These are phyloP conservation scores for Coreoperca whiteheadi DNA, from an alignment of 2,113 vertebrate species.

Conservation along the genomic window DNA sequence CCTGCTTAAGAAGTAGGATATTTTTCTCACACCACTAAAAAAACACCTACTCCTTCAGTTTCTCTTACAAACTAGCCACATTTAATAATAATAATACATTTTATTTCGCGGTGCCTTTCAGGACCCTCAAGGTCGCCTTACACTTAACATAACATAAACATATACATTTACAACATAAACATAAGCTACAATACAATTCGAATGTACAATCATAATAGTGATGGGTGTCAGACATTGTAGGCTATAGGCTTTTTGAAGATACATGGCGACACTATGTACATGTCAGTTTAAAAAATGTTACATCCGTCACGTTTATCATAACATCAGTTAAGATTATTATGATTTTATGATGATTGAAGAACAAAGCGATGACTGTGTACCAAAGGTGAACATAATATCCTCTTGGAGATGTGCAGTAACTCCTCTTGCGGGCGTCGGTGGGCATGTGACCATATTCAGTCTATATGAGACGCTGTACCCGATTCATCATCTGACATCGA, in stretches of 20 bases:
- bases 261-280: too few species aligned
- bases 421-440: neutral
- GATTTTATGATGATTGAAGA: neutral
- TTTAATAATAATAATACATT: too few species aligned
- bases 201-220: too few species aligned
- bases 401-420: slow-evolving; percentile 2
- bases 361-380: neutral
- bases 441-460: slow-evolving; percentile 22
- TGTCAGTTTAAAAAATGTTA: neutral
- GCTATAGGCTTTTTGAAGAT: too few species aligned
- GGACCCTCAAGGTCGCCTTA: too few species aligned
- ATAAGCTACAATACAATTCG: too few species aligned
- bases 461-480: slow-evolving; percentile 9
- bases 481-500: slow-evolving; percentile 65
- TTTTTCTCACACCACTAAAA: neutral
- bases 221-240: too few species aligned
- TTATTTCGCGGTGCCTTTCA: too few species aligned
- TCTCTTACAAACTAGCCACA: neutral
- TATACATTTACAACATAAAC: too few species aligned
- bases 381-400: neutral
- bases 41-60: neutral
- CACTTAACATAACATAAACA: too few species aligned
- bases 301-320: neutral
- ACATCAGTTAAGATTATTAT: neutral
- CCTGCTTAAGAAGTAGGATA: neutral